phyloP scores from a whole-genome alignment of 2,113 vertebrate species.

The Cettia cetti region DNA sequence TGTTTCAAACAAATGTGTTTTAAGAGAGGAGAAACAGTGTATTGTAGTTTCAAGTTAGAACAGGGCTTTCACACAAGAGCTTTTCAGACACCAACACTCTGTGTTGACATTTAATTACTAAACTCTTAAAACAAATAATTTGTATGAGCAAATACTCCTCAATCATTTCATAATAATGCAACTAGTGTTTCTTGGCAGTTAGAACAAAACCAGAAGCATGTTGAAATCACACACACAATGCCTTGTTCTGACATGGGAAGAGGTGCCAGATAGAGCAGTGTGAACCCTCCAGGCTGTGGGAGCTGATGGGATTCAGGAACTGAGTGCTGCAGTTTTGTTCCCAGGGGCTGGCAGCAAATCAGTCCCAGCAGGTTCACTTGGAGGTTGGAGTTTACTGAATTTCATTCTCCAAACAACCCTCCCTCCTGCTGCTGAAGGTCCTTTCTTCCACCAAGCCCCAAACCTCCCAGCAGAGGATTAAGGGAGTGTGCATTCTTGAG shows the following conservation, averaged over 20 bases:
- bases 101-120: slow-evolving; percentile 57
- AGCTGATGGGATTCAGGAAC: slow-evolving; percentile 52
- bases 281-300: slow-evolving; percentile 44
- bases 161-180: slow-evolving; percentile 70
- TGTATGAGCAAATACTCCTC: slow-evolving; percentile 71
- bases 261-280: slow-evolving; percentile 51
- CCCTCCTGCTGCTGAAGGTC: not conserved
- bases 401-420: slow-evolving; percentile 36
- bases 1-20: slow-evolving; percentile 17
- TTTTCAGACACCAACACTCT: not conserved
- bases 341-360: slow-evolving; percentile 46
- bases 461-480: not conserved
- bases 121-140: slow-evolving; percentile 68
- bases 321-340: slow-evolving; percentile 17
- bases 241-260: slow-evolving; percentile 69
- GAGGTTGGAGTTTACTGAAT: slow-evolving; percentile 55
- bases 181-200: slow-evolving; percentile 74
- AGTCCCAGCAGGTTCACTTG: slow-evolving; percentile 49
- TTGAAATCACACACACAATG: slow-evolving; percentile 68
- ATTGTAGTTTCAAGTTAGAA: slow-evolving; percentile 44
- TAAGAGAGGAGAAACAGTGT: not conserved
- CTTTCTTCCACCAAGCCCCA: slow-evolving; percentile 1
- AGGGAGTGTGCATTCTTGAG: slow-evolving; percentile 32
- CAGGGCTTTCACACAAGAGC: not conserved
- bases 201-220: slow-evolving; percentile 66